These are phyloP conservation scores for Smittia aterrima DNA, from an alignment of 2,888 invertebrate species.

Conservation along the genomic window DNA sequence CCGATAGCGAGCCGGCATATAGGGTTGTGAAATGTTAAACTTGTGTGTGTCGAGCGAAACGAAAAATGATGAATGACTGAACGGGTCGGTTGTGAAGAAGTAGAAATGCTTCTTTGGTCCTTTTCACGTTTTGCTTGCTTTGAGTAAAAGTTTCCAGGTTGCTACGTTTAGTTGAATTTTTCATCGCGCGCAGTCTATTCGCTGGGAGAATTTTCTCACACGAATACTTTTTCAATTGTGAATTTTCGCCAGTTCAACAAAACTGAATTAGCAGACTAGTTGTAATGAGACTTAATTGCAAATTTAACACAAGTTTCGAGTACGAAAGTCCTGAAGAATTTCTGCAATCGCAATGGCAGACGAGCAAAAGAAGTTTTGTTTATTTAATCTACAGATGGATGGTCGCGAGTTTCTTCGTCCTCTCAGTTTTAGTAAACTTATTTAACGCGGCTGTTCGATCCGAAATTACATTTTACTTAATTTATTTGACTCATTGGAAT, in stretches of 20 bases:
- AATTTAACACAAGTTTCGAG: conserved; percentile 20
- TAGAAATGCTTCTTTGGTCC: no score
- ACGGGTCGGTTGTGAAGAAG: no score
- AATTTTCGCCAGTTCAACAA: neutral
- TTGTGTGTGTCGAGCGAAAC: no score
- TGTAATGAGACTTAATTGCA: neutral
- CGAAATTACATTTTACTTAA: neutral
- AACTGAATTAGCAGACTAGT: neutral
- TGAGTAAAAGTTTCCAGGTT: no score
- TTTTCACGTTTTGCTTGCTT: no score
- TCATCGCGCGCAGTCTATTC: neutral
- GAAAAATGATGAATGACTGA: no score
- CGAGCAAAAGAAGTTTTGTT: neutral
- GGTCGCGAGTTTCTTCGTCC: neutral
- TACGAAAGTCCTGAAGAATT: conserved; percentile 5
- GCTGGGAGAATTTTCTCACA: conserved; percentile 1
- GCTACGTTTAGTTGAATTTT: no score
- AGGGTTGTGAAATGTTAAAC: no score
- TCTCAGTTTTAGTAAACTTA: neutral
- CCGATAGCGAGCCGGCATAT: no score
- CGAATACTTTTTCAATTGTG: neutral
- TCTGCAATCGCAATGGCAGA: conserved; percentile 28
- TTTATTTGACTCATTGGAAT: conserved; percentile 16
- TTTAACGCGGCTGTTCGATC: neutral
- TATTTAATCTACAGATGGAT: conserved; percentile 26